Conservation (phyloP, 2,797 vertebrate species). For the Falco biarmicus region DNA sequence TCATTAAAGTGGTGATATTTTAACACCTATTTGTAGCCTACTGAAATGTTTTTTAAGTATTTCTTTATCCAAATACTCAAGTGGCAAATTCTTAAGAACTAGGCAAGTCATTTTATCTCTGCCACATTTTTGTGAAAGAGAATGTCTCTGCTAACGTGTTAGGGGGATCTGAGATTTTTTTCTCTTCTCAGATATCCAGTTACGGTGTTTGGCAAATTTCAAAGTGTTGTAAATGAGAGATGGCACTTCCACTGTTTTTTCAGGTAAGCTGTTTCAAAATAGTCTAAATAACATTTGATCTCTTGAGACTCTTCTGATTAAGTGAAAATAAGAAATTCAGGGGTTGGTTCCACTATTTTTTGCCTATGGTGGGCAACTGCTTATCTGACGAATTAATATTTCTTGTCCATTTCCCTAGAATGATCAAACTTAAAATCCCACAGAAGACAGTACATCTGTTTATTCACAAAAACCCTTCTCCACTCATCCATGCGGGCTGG, state of each 20-base stretch:
- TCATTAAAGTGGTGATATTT: neutral
- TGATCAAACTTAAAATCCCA: neutral
- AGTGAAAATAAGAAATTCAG: neutral
- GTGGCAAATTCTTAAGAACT: neutral
- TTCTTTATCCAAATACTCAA: neutral
- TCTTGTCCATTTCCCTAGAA: neutral
- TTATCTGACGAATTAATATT: neutral
- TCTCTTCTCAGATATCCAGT: neutral
- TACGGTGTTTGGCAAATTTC: neutral
- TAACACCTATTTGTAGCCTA: neutral
- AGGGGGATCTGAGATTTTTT: neutral
- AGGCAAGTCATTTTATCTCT: neutral
- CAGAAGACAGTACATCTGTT: neutral
- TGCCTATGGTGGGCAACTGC: neutral
- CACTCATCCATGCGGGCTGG: neutral
- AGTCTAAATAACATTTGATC: neutral
- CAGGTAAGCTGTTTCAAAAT: neutral
- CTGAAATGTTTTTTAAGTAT: neutral
- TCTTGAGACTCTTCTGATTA: neutral
- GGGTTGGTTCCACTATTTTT: neutral
- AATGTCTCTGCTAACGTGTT: neutral
- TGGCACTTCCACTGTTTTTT: neutral
- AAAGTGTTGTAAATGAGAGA: neutral
- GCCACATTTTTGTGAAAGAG: neutral
- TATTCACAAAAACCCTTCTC: neutral